Base-by-base conservation (phyloP, 1,140 invertebrate species). In the Trichomalopsis sarcophagae region DNA sequence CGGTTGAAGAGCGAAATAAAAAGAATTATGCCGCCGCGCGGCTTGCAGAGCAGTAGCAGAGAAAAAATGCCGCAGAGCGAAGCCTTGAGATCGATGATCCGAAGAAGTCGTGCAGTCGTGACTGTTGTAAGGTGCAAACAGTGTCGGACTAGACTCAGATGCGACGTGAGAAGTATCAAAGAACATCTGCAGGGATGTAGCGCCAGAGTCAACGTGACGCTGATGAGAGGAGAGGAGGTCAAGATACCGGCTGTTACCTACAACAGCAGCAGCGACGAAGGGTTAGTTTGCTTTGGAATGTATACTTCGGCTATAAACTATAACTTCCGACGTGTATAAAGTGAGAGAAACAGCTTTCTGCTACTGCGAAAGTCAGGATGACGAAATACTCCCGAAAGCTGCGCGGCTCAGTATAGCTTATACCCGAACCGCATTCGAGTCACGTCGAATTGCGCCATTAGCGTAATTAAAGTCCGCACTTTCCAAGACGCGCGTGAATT, bases 1-100 rank as follows among this genome's bases (percentile, higher is more conserved):
- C 47, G 47, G 13, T 10, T 17, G 17, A 50, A 50, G 44, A 2
- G 74, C 1, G 1, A 33, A 71, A 17, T 36, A 36, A 36, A 36
- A 36, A 36, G 33, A 69, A 27, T 13, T 17, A 84, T 84, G 82
- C 76, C 82, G 21, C 79, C 79, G 23, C 36, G 79, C 2, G 62
- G 66, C 62, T 47, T 44, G 1, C 0, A 7, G 69, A 71, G 69
- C 33, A 17, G 36, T 30, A 71, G 69, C 33, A 17, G 36, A 21
- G 79, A 81, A 30, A 47, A 47, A 30, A 21, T 30, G 21, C 78
- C 33, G 68, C 69, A 4, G 6, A 10, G 33, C 17, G 33, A 44
- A 2, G 55, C 17, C 47, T 9, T n/a, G 55, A 62, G 55, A 62
- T 62, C 21, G 55, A 62, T 62, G 55, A 62, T 62, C 17, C 17